A percentile compares a stretch with the other conserved stretches of the same genome.
These are phyloP conservation scores for Physeter macrocephalus DNA, from an alignment of 2,113 vertebrate species.

Conservation along the genomic window DNA sequence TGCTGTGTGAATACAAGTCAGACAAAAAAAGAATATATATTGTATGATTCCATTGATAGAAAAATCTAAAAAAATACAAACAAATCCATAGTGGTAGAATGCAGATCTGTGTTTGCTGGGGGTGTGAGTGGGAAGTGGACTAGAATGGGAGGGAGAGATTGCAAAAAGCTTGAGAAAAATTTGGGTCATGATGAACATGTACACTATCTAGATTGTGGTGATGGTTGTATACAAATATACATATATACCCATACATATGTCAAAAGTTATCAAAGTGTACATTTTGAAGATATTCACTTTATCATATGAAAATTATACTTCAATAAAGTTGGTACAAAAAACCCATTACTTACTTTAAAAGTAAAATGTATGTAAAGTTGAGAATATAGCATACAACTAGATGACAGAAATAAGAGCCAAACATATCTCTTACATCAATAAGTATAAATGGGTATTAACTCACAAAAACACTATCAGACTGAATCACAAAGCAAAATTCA, in stretches of 20 bases:
- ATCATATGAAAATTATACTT: background rate
- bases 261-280: background rate
- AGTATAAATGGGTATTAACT: background rate
- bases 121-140: background rate
- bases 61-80: background rate
- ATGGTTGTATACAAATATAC: background rate
- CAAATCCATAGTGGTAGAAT: background rate
- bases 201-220: background rate
- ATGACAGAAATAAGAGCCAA: background rate
- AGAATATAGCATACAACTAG: background rate
- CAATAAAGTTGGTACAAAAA: background rate
- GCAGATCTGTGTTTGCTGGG: background rate
- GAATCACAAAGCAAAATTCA: background rate
- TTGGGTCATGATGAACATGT: background rate
- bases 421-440: background rate
- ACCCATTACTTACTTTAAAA: background rate
- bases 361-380: background rate
- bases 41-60: background rate
- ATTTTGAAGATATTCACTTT: background rate
- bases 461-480: background rate
- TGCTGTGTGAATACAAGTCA: background rate
- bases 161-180: background rate
- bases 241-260: background rate
- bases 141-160: background rate
- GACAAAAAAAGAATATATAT: background rate